Evolutionary conservation across 2,113 vertebrate species (phyloP).

Genomic region (Arizona elegans): DNA sequence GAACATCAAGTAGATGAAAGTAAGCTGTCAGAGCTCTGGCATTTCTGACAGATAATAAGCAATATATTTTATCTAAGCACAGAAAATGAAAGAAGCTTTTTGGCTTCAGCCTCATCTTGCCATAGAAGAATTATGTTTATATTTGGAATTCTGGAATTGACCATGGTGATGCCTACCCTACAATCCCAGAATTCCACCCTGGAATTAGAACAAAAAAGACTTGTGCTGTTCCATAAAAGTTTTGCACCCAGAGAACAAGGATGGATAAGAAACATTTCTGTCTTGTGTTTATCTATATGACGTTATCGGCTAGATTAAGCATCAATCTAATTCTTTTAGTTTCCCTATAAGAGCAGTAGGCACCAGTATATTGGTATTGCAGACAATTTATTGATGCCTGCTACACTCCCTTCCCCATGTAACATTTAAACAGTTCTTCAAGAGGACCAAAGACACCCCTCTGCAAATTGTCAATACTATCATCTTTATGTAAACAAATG

Average conservation of each 20-base stretch:
- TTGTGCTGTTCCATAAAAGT: background rate
- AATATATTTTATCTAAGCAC: constrained; percentile 42
- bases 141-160: background rate
- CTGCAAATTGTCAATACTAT: background rate
- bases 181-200: constrained; percentile 28
- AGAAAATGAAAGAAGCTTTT: constrained; percentile 59
- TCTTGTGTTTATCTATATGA: background rate
- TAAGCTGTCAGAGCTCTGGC: constrained; percentile 34
- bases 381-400: background rate
- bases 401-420: background rate
- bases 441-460: background rate
- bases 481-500: background rate
- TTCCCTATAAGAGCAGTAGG: background rate
- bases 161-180: background rate
- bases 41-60: constrained; percentile 51
- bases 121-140: background rate
- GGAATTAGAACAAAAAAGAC: constrained; percentile 37
- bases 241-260: background rate
- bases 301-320: background rate
- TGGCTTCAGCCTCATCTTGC: constrained; percentile 31
- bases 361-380: background rate
- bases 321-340: background rate
- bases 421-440: background rate
- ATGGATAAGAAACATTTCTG: background rate
- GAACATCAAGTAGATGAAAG: constrained; percentile 50